Evolutionary conservation across 2,797 vertebrate species (phyloP), one percentile per base, ranked within the genome.

Genomic region (Chromobotia macracanthus): DNA sequence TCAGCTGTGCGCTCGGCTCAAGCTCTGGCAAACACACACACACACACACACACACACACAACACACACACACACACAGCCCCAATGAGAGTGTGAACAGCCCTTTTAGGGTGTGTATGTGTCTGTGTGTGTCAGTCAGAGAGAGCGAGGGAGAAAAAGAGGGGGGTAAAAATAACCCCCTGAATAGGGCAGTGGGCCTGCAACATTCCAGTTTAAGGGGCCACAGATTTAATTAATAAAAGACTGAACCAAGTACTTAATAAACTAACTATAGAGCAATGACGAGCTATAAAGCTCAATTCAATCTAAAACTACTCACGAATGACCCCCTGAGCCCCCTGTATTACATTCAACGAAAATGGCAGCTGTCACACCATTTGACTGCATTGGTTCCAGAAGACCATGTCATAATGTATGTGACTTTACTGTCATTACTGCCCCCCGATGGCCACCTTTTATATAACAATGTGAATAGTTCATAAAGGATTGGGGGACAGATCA

Each of bases 71-170:
- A 48, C 44, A 48, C 44, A 48, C 67, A 46, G 58, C 41, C 9
- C 61, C 55, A 51, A 50, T 53, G 80, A 64, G 80, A 72, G 83
- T 81, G 83, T 81, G 66, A 78, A 79, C 80, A 79, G 82, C 69
- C 84, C 79, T 84, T 85, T 82, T 88, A 87, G 79, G 87, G 81
- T 38, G 77, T 73, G 71, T 71, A 73, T 61, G 63, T 72, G 74
- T 78, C 46, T 51, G 75, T 25, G 73, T 63, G 73, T 64, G 70
- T 56, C 64, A 51, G 44, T 18, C 19, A 13, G 38, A 51, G 38
- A 69, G 51, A 38, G 65, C 46, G 78, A 35, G 78, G 46, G 61
- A 66, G 60, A 56, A 66, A 51, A 67, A 68, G 77, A 55, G 71
- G 46, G 18, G 9, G 61, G 64, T 67, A 84, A 84, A 86, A 83